Evolutionary conservation across 2,797 vertebrate genomes (phyloP).

Genomic region (Malurus leucopterus): DNA sequence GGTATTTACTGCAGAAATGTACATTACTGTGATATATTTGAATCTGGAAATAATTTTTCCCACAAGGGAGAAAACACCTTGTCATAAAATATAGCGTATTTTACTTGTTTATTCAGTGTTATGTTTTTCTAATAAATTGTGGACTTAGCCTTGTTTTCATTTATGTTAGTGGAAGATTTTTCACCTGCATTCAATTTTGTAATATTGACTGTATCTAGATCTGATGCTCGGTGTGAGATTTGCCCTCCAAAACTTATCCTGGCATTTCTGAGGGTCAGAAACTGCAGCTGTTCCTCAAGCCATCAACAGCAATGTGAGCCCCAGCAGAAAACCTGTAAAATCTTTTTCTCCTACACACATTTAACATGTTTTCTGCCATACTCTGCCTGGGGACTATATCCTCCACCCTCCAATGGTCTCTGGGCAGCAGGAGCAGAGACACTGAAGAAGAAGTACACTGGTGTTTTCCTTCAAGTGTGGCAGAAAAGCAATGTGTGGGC

Average conservation of each 20-base stretch:
- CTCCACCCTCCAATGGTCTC: not conserved
- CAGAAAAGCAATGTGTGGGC: rapidly evolving
- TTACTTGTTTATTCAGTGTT: constrained; percentile 43
- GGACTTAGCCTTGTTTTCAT: constrained; percentile 7
- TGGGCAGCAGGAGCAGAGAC: not conserved
- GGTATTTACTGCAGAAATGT: constrained; percentile 22
- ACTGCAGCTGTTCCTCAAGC: not conserved
- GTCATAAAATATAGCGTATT: constrained; percentile 10
- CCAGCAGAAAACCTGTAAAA: not conserved
- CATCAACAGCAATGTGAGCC: not conserved
- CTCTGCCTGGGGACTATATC: not conserved
- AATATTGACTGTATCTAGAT: not conserved
- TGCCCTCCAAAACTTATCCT: not conserved
- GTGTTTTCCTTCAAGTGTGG: not conserved
- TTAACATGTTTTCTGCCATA: not conserved
- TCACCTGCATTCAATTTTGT: not conserved
- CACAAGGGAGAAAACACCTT: constrained; percentile 33
- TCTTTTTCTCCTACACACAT: not conserved
- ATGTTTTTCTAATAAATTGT: constrained; percentile 14
- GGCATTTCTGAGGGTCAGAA: not conserved
- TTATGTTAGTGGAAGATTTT: constrained; percentile 13
- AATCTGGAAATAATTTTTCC: constrained; percentile 41
- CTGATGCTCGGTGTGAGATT: not conserved
- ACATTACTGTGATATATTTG: not conserved
- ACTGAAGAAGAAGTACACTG: not conserved